A percentile compares a stretch with the other conserved stretches of the same genome.
Conservation (phyloP, 2,797 vertebrate species). For the Alcedo quadribrachys region DNA sequence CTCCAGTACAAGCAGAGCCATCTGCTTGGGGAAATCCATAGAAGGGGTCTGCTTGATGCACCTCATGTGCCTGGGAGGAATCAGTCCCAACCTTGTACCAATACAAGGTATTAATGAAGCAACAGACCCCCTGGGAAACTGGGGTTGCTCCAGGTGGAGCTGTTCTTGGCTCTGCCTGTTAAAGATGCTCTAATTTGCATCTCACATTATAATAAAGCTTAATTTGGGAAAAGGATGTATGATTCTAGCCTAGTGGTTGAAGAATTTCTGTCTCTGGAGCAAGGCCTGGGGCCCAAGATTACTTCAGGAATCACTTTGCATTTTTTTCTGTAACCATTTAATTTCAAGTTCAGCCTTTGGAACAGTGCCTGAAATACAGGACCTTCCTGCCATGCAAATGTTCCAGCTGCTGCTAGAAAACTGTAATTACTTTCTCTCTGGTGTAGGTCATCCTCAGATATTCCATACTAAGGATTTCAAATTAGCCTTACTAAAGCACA, state of each 20-base stretch:
- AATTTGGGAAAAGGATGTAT: background rate
- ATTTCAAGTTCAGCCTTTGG: slow-evolving; percentile 14
- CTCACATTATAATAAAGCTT: background rate
- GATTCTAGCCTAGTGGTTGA: background rate
- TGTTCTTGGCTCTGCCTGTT: background rate
- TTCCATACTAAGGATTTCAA: background rate
- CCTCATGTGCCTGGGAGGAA: background rate
- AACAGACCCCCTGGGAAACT: background rate
- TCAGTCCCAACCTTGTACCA: background rate
- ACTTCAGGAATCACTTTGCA: background rate
- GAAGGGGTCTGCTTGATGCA: background rate
- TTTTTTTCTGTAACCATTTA: slow-evolving; percentile 1
- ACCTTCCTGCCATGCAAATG: background rate
- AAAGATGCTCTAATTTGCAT: background rate
- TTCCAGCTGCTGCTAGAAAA: background rate
- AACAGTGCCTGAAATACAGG: background rate
- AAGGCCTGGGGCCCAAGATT: background rate
- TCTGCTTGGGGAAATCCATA: background rate
- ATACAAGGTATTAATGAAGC: background rate
- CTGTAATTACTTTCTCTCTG: background rate
- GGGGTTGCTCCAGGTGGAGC: background rate
- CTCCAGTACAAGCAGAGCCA: background rate
- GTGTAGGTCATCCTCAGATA: background rate
- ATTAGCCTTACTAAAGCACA: background rate
- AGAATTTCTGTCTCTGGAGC: background rate